Conservation (phyloP, 2,797 vertebrate genomes). For the Dermochelys coriacea region DNA sequence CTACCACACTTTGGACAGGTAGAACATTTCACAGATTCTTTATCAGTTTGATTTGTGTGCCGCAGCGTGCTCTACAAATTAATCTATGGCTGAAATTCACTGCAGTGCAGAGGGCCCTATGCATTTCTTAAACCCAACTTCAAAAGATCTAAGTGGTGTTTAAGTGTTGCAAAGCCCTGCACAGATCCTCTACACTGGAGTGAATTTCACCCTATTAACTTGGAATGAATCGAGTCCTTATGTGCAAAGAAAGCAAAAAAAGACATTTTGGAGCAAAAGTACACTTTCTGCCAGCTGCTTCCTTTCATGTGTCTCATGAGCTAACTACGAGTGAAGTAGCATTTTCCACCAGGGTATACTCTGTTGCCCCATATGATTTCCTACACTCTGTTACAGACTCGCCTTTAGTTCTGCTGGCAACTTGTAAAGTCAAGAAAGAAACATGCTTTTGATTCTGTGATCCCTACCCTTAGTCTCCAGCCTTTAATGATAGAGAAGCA, state of each 20-base stretch:
- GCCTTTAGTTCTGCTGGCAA: not conserved
- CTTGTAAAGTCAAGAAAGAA: not conserved
- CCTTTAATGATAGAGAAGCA: not conserved
- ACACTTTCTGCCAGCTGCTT: not conserved
- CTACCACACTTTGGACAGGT: fast-evolving
- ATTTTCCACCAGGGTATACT: not conserved
- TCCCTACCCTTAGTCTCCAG: not conserved
- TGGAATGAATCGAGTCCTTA: not conserved
- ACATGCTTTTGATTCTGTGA: not conserved
- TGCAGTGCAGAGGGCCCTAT: not conserved
- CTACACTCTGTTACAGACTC: not conserved
- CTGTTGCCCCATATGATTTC: not conserved
- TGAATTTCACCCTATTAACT: not conserved
- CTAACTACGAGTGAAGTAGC: not conserved
- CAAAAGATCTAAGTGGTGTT: not conserved
- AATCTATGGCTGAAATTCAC: not conserved
- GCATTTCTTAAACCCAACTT: not conserved
- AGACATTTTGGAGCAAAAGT: not conserved
- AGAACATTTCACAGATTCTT: not conserved
- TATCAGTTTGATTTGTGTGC: not conserved
- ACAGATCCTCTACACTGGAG: not conserved
- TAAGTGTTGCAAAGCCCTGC: not conserved
- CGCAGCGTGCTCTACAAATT: not conserved
- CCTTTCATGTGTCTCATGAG: not conserved
- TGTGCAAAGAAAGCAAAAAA: not conserved